Conservation (phyloP, 2,888 invertebrate species). For the Digitonthophagus gazella region DNA sequence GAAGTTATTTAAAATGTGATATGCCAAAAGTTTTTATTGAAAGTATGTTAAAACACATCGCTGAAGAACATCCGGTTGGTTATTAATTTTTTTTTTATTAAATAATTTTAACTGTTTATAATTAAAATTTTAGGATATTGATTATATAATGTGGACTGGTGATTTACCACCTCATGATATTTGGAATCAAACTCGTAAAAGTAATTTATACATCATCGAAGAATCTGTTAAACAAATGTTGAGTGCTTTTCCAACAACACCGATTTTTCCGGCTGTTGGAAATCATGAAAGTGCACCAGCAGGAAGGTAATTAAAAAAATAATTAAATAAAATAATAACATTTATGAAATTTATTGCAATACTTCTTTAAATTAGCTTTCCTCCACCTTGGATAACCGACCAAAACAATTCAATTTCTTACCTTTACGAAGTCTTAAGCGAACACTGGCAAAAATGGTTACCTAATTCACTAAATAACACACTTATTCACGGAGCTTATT, state of each 20-base stretch:
- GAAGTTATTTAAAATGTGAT: slow-evolving; percentile 92
- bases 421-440: slow-evolving; percentile 85
- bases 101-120: slow-evolving; percentile 6
- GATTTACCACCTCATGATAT: slow-evolving; percentile 95
- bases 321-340: not conserved
- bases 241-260: slow-evolving; percentile 82
- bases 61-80: slow-evolving; percentile 73
- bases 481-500: slow-evolving; percentile 83
- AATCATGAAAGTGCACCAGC: slow-evolving; percentile 98
- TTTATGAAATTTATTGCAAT: not conserved
- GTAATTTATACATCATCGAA: slow-evolving; percentile 77
- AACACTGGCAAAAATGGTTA: slow-evolving; percentile 89
- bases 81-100: not conserved
- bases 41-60: slow-evolving; percentile 84
- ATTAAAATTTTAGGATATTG: slow-evolving; percentile 73
- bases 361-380: slow-evolving; percentile 61
- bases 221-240: slow-evolving; percentile 81
- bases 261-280: slow-evolving; percentile 91
- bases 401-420: slow-evolving; percentile 81
- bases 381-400: slow-evolving; percentile 80
- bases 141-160: slow-evolving; percentile 94
- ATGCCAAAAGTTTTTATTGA: slow-evolving; percentile 87
- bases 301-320: slow-evolving; percentile 65
- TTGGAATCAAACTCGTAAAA: slow-evolving; percentile 86
- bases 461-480: slow-evolving; percentile 81